Base-by-base conservation (phyloP, 23 tunicate species). In the Trididemnum miniatum region DNA sequence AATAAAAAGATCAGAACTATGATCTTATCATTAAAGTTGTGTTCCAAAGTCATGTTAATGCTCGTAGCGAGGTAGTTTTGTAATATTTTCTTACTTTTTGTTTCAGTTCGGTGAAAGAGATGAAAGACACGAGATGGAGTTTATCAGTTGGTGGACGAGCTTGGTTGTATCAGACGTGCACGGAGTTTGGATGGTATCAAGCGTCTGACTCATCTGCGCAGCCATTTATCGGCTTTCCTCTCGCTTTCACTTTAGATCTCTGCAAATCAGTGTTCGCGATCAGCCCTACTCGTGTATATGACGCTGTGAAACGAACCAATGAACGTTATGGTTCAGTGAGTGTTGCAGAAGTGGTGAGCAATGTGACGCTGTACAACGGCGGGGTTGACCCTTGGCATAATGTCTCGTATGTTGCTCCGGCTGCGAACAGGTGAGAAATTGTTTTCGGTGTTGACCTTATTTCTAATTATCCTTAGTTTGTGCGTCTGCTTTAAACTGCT, bases 121-220 rank as follows among this genome's bases (percentile, higher is more conserved):
- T 51, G 76, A 81, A 18, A 31, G 63, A 50, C 0, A 71, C 71
- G 72, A 65, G 83, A 29, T 91, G 97, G 89, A 38, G 35, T 35
- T 35, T 50, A 23, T 71, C 73, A 1, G 35, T 35, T 22, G 90
- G 71, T 35, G 87, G 35, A 28, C 37, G 84, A 38, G 78, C 75
- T 57, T 91, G 79, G 91, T 22, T 82, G 27, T 91, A 88, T 49
- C 87, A 91, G 87, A 91, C 97, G 3, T 91, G 97, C 76, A 81
- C 97, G 20, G 97, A 91, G 62, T 91, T 91, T 54, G 97, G 97
- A 2, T 91, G 97, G 97, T 91, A 65, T 34, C 97, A 91, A 74
- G 39, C 84, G 67, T 65, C 81, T 1, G 97, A 91, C 72, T 74
- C 91, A 28, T 27, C 24, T 0, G 31, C 80, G 83, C 96, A 85